Evolutionary conservation across 2,113 vertebrate genomes (phyloP).

Genomic region (Onychostruthus taczanowskii): DNA sequence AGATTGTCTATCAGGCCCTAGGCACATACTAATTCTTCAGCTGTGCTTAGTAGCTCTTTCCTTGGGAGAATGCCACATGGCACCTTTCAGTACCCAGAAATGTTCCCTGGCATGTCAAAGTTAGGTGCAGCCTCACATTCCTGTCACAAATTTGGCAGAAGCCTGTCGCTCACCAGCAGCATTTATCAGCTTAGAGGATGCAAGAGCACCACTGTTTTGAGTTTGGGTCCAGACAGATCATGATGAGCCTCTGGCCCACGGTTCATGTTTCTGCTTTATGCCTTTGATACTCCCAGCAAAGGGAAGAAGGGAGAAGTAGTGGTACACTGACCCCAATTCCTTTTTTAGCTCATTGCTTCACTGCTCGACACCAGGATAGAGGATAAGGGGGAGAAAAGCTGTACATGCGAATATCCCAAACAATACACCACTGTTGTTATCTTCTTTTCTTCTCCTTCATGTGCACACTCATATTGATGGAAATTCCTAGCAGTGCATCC

Average conservation of each 20-base stretch:
- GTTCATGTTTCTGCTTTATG: neutral
- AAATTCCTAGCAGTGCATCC: neutral
- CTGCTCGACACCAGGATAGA: neutral
- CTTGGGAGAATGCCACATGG: slow-evolving; percentile 9
- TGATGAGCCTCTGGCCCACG: neutral
- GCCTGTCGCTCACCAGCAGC: neutral
- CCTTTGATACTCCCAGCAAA: neutral
- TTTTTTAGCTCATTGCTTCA: neutral
- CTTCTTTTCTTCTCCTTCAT: neutral
- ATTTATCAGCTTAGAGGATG: neutral
- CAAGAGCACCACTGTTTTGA: neutral
- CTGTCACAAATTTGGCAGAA: slow-evolving; percentile 9
- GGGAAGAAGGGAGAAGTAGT: neutral
- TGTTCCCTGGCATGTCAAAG: neutral
- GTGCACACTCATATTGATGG: neutral
- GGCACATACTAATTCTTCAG: neutral
- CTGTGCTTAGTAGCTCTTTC: neutral
- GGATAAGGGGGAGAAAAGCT: neutral
- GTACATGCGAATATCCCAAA: neutral
- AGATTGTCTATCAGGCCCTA: neutral
- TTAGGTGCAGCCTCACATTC: neutral
- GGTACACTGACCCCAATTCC: neutral
- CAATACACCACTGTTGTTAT: neutral
- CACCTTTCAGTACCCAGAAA: slow-evolving; percentile 2
- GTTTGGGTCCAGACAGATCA: neutral